Percentiles rank a stretch among this genome's conserved stretches.
Conservation (phyloP, 2,888 invertebrate genomes). For the Erannis defoliaria region DNA sequence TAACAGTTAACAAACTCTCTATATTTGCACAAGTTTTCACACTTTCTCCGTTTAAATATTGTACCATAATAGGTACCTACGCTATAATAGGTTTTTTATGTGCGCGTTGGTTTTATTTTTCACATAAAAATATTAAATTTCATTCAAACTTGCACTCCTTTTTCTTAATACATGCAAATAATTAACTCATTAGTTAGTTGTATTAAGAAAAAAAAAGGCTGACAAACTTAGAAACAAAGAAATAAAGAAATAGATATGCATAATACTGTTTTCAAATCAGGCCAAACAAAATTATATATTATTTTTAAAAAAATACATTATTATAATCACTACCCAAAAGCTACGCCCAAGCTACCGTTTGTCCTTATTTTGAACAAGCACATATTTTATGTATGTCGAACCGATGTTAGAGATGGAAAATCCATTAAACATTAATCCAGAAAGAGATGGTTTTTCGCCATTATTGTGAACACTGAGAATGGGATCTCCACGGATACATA, state of each 20-base stretch:
- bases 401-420: constrained; percentile 51
- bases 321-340: background rate
- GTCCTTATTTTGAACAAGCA: background rate
- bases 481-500: constrained; percentile 53
- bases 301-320: no score
- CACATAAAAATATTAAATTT: no score
- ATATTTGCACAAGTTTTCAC: constrained; percentile 4
- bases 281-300: no score
- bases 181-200: no score
- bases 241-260: no score
- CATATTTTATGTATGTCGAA: background rate
- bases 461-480: constrained; percentile 49
- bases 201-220: no score
- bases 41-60: background rate
- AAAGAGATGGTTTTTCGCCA: constrained; percentile 32
- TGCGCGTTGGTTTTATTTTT: background rate
- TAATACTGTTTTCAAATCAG: no score
- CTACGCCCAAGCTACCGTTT: background rate
- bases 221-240: no score
- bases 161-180: no score
- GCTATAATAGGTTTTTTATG: no score
- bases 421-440: constrained; percentile 39
- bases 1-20: constrained; percentile 44
- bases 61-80: no score
- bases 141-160: no score